Evolutionary conservation across 2,888 invertebrate genomes (phyloP), one percentile per base, ranked within the genome.

Genomic region (Ormia ochracea): DNA sequence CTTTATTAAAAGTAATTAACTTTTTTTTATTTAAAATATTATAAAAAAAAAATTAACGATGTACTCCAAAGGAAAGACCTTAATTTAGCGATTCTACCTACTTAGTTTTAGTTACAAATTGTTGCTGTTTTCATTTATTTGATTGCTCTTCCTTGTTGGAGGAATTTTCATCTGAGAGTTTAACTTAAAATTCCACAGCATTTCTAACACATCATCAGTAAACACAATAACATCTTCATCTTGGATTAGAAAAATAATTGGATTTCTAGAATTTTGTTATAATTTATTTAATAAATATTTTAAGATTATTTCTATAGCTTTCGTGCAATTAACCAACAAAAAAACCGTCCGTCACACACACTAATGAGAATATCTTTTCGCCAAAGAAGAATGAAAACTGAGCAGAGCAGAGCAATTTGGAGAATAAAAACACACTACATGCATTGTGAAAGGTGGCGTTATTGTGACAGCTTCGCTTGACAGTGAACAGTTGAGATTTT

Each of bases 371-470:
- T 10, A 48, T 36, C 36, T 59, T 54, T 70, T 63, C 54, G 12
- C 45, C 45, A 68, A 66, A 59, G 66, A 59, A 54, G 43, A 66
- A 78, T 7, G 59, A 78, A 68, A 72, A 78, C 78, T 78, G 66
- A 78, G 14, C 28, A 45, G 28, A 38, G 10, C 41, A 41, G 7
- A 17, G 14, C 17, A 17, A 41, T 14, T 17, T 17, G 17, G 6
- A 17, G 41, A 3, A 41, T 28, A 28, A 28, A 6, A n/a, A n/a
- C n/a, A n/a, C n/a, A n/a, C n/a, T n/a, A n/a, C n/a, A n/a, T n/a
- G n/a, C n/a, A n/a, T n/a, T n/a, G n/a, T n/a, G n/a, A n/a, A n/a
- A n/a, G n/a, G n/a, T n/a, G n/a, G n/a, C n/a, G n/a, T n/a, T n/a
- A n/a, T n/a, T n/a, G n/a, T n/a, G n/a, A n/a, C n/a, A n/a, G n/a